Percentiles rank a stretch among this genome's conserved stretches.
phyloP scores from a whole-genome alignment of 2,888 invertebrate species.

The Criorhina ranunculi region DNA sequence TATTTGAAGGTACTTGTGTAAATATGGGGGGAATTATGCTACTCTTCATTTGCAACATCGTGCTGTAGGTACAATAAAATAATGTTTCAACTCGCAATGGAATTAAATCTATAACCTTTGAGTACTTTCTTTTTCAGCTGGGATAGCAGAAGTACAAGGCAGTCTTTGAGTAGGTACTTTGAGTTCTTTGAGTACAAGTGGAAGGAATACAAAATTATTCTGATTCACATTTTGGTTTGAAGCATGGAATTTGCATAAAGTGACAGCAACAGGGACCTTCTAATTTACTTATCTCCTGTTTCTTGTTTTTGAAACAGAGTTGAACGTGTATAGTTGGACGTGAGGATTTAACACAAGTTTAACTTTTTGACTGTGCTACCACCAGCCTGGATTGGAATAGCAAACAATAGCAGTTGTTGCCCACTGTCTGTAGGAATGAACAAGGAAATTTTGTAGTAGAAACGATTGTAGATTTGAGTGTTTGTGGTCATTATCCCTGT shows the following conservation, averaged over 20 bases:
- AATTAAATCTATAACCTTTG: constrained; percentile 4
- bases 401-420: too few species aligned
- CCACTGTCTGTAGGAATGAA: too few species aligned
- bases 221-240: not conserved
- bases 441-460: too few species aligned
- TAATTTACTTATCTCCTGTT: constrained; percentile 6
- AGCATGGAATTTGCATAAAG: not conserved
- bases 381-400: too few species aligned
- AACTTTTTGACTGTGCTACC: not conserved
- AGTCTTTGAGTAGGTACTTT: not conserved
- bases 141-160: constrained; percentile 32
- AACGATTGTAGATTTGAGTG: too few species aligned
- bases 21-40: not conserved
- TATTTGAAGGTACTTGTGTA: not conserved
- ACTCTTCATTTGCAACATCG: not conserved
- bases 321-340: not conserved
- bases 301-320: not conserved
- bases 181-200: not conserved
- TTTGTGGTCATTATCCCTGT: too few species aligned
- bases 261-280: not conserved
- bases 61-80: not conserved
- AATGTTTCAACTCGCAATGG: not conserved
- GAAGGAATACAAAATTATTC: not conserved
- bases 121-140: constrained; percentile 48
- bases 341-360: too few species aligned